Percentiles rank a stretch among this genome's conserved stretches.
Evolutionary conservation across 2,797 vertebrate genomes (phyloP).

Genomic region (Chaetodon trifasciatus): DNA sequence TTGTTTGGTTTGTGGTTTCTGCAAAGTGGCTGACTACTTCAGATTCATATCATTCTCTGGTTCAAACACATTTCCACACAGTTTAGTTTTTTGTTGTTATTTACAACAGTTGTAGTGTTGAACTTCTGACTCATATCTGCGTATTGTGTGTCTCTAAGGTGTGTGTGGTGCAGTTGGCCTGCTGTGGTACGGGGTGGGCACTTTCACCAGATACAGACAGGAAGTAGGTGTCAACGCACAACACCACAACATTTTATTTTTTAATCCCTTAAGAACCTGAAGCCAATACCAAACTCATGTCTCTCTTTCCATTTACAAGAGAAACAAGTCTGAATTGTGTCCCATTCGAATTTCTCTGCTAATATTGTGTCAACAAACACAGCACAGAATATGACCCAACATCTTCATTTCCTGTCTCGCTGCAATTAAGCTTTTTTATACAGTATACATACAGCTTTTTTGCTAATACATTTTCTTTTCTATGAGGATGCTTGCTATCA

Average conservation of each 20-base stretch:
- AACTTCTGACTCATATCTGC: slow-evolving; percentile 15
- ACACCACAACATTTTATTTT: background rate
- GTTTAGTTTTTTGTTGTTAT: slow-evolving; percentile 28
- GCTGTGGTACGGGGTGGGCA: background rate
- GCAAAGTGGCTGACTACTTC: slow-evolving; percentile 23
- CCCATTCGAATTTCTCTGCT: background rate
- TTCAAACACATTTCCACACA: slow-evolving; percentile 41
- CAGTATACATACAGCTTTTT: background rate
- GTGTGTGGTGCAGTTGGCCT: slow-evolving; percentile 8
- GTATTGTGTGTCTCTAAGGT: background rate
- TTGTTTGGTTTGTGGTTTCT: slow-evolving; percentile 52
- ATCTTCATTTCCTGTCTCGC: background rate
- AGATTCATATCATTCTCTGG: slow-evolving; percentile 65
- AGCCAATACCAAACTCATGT: background rate
- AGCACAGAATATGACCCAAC: background rate
- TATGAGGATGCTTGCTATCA: background rate
- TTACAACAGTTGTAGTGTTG: background rate
- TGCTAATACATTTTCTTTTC: background rate
- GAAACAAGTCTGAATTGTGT: background rate
- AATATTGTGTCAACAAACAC: background rate
- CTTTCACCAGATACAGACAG: slow-evolving; percentile 53
- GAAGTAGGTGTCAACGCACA: slow-evolving; percentile 49
- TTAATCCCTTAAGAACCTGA: background rate
- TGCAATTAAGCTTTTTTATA: too few species aligned
- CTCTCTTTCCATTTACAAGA: background rate